phyloP scores from a whole-genome alignment of 2,113 vertebrate species.

The Pseudonaja textilis region DNA sequence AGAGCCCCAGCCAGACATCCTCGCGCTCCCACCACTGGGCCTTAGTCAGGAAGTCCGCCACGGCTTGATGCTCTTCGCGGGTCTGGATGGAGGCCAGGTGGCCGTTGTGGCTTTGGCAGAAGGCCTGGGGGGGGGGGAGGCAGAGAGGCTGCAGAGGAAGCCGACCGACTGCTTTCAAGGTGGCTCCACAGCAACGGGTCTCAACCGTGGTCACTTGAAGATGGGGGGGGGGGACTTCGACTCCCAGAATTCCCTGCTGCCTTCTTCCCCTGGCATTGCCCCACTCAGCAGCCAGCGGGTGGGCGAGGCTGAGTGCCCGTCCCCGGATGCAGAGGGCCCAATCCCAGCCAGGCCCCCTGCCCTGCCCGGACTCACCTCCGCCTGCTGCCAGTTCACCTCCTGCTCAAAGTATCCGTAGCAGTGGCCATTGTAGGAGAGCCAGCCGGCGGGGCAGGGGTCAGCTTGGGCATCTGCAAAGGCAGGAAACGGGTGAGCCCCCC shows the following conservation, averaged over 20 bases:
- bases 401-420: conserved; percentile 6
- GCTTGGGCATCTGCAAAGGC: not conserved
- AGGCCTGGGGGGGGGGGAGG: not conserved
- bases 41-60: not conserved
- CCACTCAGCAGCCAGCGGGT: too few relatives aligned
- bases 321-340: not conserved
- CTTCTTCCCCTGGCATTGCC: not conserved
- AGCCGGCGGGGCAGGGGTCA: not conserved
- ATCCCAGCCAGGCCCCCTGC: not conserved
- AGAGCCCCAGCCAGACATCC: conserved; percentile 1
- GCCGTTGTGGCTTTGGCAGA: not conserved
- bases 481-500: not conserved
- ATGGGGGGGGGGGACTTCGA: not conserved
- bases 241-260: not conserved
- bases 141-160: not conserved
- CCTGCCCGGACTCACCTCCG: not conserved
- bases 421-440: not conserved
- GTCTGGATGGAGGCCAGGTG: conserved; percentile 8
- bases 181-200: not conserved
- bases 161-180: not conserved
- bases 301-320: not conserved
- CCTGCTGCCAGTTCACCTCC: not conserved
- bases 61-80: fast-evolving
- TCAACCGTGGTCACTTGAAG: not conserved
- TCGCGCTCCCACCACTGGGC: not conserved